Base-by-base conservation (phyloP, 1,140 invertebrate genomes). In the Apocrypta bakeri region DNA sequence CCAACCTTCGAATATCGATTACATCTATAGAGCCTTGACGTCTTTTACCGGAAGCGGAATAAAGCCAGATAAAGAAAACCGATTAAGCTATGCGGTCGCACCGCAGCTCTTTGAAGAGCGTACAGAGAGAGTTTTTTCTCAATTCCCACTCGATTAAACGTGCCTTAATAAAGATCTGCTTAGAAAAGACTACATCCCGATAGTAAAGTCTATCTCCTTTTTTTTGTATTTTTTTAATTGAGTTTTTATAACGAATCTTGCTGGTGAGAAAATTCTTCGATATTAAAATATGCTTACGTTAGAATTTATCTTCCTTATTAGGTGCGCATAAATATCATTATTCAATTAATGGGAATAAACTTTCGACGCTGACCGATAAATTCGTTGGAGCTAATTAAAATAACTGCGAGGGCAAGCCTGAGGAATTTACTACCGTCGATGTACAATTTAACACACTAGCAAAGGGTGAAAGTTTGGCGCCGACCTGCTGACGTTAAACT, bases 151-250 rank as follows among this genome's bases (percentile, higher is more conserved):
- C 33, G 69, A 72, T 72, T 42, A 72, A 72, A 29, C 69, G 37
- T 24, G 17, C 69, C 69, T 72, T 42, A 12, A 72, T 72, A 25
- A n/a, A 42, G n/a, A 37, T 72, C 69, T 25, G 68, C 68, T 71
- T 29, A 71, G 25, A 33, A 37, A 33, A 21, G 7, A 21, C 68
- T 14, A n/a, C 27, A 66, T 66, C 25, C 63, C 2, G 56, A 21
- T 14, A n/a, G 21, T 12, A 56, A 6, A 4, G 25, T 11, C 0
- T 27, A n/a, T n/a, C n/a, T n/a, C n/a, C n/a, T n/a, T n/a, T n/a
- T n/a, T n/a, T n/a, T n/a, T n/a, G n/a, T 12, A 7, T 24, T 0
- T 66, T 66, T 66, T 29, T 27, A 66, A 29, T 66, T 27, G 64
- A 11, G 0, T 27, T 27, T 66, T 66, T 66, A 27, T 7, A 48